phyloP scores from a whole-genome alignment of 2,888 invertebrate species.

The Pandemis heparana region DNA sequence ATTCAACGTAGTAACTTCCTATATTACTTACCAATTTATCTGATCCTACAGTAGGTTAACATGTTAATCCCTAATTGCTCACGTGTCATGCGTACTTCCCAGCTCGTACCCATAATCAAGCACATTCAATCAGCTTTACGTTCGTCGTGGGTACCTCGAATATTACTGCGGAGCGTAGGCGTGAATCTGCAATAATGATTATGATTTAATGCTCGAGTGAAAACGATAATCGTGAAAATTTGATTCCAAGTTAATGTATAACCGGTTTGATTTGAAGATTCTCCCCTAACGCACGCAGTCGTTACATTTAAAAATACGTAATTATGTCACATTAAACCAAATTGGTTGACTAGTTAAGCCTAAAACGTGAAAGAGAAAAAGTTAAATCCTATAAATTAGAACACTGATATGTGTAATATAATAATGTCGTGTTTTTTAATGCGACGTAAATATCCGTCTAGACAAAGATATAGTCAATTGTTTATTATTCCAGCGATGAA shows the following conservation, averaged over 20 bases:
- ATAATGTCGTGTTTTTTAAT: background rate
- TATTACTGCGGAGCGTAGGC: conserved; percentile 21
- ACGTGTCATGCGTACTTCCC: conserved; percentile 30
- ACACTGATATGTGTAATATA: background rate
- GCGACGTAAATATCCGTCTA: background rate
- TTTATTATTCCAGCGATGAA: background rate
- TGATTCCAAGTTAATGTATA: conserved; percentile 3
- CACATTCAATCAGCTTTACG: conserved; percentile 40
- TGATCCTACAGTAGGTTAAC: conserved; percentile 12
- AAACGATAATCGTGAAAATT: conserved; percentile 31
- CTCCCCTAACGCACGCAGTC: background rate
- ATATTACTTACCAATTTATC: conserved; percentile 11
- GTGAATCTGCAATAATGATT: conserved; percentile 38
- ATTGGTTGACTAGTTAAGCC: too few relatives aligned
- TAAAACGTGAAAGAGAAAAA: background rate
- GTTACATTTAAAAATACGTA: too few relatives aligned
- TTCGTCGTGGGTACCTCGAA: conserved; percentile 26
- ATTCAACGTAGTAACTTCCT: background rate
- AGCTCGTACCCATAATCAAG: conserved; percentile 34
- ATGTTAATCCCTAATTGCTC: conserved; percentile 31
- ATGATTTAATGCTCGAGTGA: conserved; percentile 35
- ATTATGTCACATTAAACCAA: too few relatives aligned
- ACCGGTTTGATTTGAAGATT: background rate
- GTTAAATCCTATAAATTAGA: background rate
- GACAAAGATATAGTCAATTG: background rate